A percentile compares a stretch with the other conserved stretches of the same genome.
Evolutionary conservation across 2,113 vertebrate species (phyloP).

Genomic region (Hyaena hyaena): DNA sequence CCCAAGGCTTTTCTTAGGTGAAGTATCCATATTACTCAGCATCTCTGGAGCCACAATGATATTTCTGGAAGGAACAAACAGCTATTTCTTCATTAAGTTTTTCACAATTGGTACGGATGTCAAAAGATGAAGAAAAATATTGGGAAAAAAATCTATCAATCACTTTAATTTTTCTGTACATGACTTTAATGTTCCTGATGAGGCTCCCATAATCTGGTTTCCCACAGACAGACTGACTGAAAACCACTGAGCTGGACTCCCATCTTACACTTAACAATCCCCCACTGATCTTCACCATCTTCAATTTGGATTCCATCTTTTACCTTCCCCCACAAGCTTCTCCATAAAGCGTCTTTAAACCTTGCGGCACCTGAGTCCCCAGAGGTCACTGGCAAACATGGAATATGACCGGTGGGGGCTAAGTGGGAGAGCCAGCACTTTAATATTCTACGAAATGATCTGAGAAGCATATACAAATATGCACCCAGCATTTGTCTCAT

Average conservation of each 20-base stretch:
- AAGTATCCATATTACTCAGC: background rate
- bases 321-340: background rate
- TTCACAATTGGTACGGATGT: background rate
- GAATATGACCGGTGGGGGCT: background rate
- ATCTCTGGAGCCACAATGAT: background rate
- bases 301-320: background rate
- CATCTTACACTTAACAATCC: background rate
- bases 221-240: background rate
- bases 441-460: background rate
- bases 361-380: background rate
- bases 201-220: conserved; percentile 18
- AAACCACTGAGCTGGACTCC: background rate
- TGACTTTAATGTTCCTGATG: background rate
- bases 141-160: background rate
- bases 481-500: background rate
- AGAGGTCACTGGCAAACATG: background rate
- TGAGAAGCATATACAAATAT: conserved; percentile 30
- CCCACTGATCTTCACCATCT: background rate
- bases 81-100: background rate
- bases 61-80: conserved; percentile 38
- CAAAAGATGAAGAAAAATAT: conserved; percentile 35
- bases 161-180: conserved; percentile 7
- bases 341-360: background rate
- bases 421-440: background rate
- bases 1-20: background rate